Evolutionary conservation across 2,797 vertebrate genomes (phyloP).

Genomic region (Pseudomugil tenellus): DNA sequence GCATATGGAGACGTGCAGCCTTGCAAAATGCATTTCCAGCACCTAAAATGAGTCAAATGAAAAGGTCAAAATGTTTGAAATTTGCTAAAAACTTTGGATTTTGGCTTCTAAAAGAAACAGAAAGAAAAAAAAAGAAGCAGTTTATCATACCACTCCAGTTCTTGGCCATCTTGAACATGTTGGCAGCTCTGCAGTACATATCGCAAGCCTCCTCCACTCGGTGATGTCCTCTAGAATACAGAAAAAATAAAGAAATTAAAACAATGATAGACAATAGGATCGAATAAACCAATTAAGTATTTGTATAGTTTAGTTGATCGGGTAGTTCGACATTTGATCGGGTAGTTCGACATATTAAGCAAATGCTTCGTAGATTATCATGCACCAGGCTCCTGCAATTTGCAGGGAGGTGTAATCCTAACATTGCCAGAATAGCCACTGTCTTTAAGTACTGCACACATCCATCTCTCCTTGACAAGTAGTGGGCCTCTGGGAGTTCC

Average conservation of each 20-base stretch:
- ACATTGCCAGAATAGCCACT: not conserved
- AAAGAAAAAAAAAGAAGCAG: conserved; percentile 31
- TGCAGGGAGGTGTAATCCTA: conserved; percentile 4
- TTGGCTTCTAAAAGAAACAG: not conserved
- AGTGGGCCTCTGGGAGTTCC: conserved; percentile 44
- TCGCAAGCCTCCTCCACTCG: conserved; percentile 98
- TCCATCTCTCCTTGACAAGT: conserved; percentile 18
- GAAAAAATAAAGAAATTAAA: conserved; percentile 13
- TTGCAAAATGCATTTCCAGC: conserved; percentile 96
- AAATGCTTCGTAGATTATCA: no score
- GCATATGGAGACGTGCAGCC: conserved; percentile 95
- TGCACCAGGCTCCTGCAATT: not conserved
- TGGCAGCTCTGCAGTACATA: conserved; percentile 98
- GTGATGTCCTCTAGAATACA: conserved; percentile 87
- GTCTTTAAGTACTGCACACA: conserved; percentile 16
- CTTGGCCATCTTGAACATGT: conserved; percentile 99
- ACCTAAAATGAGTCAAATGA: conserved; percentile 72
- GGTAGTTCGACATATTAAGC: not conserved
- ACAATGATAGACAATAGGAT: not conserved
- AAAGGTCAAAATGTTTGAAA: conserved; percentile 8
- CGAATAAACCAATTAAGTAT: not conserved
- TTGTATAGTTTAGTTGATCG: not conserved
- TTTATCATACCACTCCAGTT: conserved; percentile 92
- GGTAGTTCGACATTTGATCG: not conserved
- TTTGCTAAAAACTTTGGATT: not conserved